A percentile compares a stretch with the other conserved stretches of the same genome.
Conservation (phyloP, 1,140 invertebrate genomes). For the Ostrea denselamellosa region DNA sequence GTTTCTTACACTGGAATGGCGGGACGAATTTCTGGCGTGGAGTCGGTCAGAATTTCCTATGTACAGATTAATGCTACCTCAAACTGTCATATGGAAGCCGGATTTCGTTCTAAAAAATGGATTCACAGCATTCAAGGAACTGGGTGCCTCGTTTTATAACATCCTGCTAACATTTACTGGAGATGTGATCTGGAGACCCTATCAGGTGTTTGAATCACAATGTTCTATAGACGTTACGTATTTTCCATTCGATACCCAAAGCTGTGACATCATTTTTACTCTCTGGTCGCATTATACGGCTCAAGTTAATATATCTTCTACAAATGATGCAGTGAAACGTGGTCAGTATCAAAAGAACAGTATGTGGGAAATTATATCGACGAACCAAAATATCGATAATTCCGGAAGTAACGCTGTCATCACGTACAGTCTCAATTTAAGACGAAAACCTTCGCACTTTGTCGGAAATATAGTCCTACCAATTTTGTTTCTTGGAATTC, state of each 20-base stretch:
- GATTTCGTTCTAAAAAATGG: conserved; percentile 39
- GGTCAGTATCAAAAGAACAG: conserved; percentile 37
- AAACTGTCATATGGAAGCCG: conserved; percentile 55
- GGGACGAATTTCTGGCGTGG: conserved; percentile 54
- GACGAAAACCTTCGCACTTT: conserved; percentile 4
- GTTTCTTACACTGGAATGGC: conserved; percentile 49
- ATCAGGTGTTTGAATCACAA: conserved; percentile 37
- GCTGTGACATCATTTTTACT: conserved; percentile 52
- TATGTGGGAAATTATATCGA: conserved; percentile 45
- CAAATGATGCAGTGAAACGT: not conserved
- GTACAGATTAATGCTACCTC: conserved; percentile 40
- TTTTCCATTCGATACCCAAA: conserved; percentile 58
- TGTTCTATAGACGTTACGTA: conserved; percentile 39
- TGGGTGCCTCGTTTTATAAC: conserved; percentile 7
- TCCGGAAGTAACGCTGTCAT: not conserved
- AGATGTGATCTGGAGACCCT: conserved; percentile 48
- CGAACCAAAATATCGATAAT: not conserved
- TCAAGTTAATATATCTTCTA: not conserved
- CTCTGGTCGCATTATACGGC: conserved; percentile 42
- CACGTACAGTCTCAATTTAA: not conserved
- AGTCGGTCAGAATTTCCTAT: conserved; percentile 10
- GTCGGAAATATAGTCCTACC: conserved; percentile 37
- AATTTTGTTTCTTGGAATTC: conserved; percentile 30
- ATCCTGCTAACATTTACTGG: conserved; percentile 42
- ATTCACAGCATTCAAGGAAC: too few relatives aligned